These are phyloP conservation scores for Calosoma granatense DNA, from an alignment of 1,140 invertebrate genomes.

Conservation along the genomic window DNA sequence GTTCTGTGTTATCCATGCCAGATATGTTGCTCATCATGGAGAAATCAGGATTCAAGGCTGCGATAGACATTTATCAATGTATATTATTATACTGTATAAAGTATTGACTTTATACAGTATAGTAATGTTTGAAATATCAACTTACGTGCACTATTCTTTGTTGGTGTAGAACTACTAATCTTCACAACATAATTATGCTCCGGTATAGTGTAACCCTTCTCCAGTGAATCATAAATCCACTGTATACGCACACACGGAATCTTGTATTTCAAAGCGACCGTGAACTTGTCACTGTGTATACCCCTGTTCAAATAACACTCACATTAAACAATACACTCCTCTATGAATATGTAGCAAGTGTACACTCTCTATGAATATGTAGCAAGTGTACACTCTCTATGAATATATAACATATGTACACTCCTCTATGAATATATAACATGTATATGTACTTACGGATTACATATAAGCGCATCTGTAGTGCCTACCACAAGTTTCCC, in stretches of 20 bases:
- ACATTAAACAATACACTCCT: too few species aligned
- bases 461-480: slow-evolving; percentile 41
- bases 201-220: slow-evolving; percentile 60
- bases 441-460: slow-evolving; percentile 44
- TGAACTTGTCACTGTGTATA: slow-evolving; percentile 67
- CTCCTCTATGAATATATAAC: too few species aligned
- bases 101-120: background rate
- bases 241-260: slow-evolving; percentile 52
- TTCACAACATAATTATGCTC: slow-evolving; percentile 52
- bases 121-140: slow-evolving; percentile 8
- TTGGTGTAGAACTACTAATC: slow-evolving; percentile 45
- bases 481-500: slow-evolving; percentile 41
- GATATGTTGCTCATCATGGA: slow-evolving; percentile 28
- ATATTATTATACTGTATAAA: too few species aligned
- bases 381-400: slow-evolving; percentile 21
- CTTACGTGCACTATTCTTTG: slow-evolving; percentile 39
- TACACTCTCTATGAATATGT: too few species aligned
- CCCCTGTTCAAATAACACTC: slow-evolving; percentile 37
- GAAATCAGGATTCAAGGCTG: slow-evolving; percentile 26
- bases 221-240: slow-evolving; percentile 71
- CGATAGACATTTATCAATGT: background rate
- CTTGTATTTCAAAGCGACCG: slow-evolving; percentile 62
- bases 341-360: too few species aligned
- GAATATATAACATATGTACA: background rate
- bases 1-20: background rate